Conservation (phyloP, 2,113 vertebrate species). For the Calypte anna region DNA sequence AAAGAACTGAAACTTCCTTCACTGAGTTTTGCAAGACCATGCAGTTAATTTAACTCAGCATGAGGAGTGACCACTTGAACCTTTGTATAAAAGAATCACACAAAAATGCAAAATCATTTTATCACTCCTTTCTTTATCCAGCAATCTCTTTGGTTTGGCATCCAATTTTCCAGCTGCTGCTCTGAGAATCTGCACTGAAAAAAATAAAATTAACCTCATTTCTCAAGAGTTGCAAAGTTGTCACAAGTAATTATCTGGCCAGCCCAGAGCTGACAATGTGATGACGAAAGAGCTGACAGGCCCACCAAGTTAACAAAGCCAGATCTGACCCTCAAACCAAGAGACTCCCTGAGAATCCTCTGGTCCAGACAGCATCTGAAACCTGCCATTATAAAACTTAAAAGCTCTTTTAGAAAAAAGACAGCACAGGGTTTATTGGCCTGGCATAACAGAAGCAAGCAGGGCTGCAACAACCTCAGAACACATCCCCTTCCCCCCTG, state of each 20-base stretch:
- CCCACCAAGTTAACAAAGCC: not conserved
- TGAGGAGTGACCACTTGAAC: not conserved
- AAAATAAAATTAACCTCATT: not conserved
- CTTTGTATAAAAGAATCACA: not conserved
- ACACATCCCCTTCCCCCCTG: not conserved
- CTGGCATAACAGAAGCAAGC: not conserved
- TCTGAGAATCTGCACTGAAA: not conserved
- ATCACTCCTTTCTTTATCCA: not conserved
- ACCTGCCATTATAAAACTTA: not conserved
- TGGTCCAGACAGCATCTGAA: not conserved
- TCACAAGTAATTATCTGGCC: not conserved
- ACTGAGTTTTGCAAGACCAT: constrained; percentile 12
- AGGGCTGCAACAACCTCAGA: not conserved
- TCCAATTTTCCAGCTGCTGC: not conserved
- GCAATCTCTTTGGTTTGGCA: not conserved
- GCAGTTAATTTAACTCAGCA: not conserved
- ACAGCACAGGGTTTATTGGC: not conserved
- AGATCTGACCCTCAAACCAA: not conserved
- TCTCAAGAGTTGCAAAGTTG: not conserved
- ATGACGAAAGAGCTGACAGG: not conserved
- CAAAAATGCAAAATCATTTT: not conserved
- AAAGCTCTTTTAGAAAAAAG: not conserved
- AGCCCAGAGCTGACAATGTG: not conserved
- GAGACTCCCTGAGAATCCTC: not conserved
- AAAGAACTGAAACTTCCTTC: not conserved